Evolutionary conservation across 1,140 invertebrate genomes (phyloP), one percentile per base, ranked within the genome.

Genomic region (Drosophila erecta): DNA sequence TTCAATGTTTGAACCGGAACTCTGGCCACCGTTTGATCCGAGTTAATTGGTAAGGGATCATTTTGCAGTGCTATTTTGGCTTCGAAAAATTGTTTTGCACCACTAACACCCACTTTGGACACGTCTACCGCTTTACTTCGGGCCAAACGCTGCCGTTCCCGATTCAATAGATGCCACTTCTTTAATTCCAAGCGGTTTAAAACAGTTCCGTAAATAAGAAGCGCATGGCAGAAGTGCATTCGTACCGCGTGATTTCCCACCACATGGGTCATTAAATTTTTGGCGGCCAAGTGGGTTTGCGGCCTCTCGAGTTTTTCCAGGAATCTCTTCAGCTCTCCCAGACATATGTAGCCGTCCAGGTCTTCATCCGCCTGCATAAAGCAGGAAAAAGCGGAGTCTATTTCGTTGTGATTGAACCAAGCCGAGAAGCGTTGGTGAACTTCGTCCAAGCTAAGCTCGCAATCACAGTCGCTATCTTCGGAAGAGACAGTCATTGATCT

Each of bases 41-140:
- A 12, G 33, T 24, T 20, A 2, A 24, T n/a, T 30, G 40, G 14
- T 0, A 24, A 4, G 0, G 33, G 17, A 3, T 58, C 50, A 6
- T 10, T 27, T 15, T 84, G 64, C 49, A 54, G n/a, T 0, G 83
- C 60, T 24, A 87, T 87, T 38, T 81, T 76, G 10, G 83, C 57
- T 35, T 86, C 83, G 30, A 87, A 87, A 15, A 87, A 86, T 0
- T 27, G 44, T 6, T 57, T 78, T 6, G 79, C 81, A 0, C 79
- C 79, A 11, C 38, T 72, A 0, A 85, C 81, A n/a, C 73, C 81
- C 20, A 72, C 78, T 27, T 67, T 40, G n/a, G 74, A 56, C 0
- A 79, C 75, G 20, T 87, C 79, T 0, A 81, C 46, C 1, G 41
- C 30, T 2, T 47, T 22, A 0, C 6, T 27, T 0, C 14, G 15